Conservation (phyloP, 64 coral and sea anemone species). For the Hydrozoanthus tunicans region DNA sequence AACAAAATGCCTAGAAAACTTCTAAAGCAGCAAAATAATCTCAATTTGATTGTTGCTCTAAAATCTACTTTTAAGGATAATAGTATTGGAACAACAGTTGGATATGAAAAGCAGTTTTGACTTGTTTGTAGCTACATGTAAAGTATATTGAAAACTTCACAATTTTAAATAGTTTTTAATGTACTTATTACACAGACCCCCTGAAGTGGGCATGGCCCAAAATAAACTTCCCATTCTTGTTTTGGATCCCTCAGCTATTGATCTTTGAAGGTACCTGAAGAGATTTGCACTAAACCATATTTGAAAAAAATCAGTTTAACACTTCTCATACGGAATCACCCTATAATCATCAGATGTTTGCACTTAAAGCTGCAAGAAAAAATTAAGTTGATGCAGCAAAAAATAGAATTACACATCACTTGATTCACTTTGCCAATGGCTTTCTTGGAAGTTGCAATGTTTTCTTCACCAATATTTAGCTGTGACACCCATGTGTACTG, state of each 20-base stretch:
- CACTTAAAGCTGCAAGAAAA: too few relatives aligned
- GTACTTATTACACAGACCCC: constrained; percentile 10
- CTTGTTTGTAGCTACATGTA: constrained; percentile 12
- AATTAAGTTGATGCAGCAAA: too few relatives aligned
- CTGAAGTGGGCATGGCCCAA: too few relatives aligned
- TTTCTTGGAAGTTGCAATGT: too few relatives aligned
- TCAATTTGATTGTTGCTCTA: constrained; percentile 12
- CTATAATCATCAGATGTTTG: too few relatives aligned
- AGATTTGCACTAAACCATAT: too few relatives aligned
- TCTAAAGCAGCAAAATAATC: background rate
- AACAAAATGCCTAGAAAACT: constrained; percentile 3
- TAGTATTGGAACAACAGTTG: background rate
- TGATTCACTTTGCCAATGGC: too few relatives aligned
- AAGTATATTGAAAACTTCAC: background rate
- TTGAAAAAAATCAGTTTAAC: background rate
- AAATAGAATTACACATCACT: too few relatives aligned
- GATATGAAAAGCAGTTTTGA: background rate
- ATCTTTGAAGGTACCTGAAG: too few relatives aligned
- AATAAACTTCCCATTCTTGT: too few relatives aligned
- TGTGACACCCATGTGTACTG: background rate
- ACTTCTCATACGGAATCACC: constrained; percentile 1
- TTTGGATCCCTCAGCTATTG: too few relatives aligned
- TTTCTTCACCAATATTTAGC: too few relatives aligned
- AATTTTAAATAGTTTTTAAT: constrained; percentile 1
- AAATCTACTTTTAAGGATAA: constrained; percentile 3